phyloP scores from a whole-genome alignment of 2,888 invertebrate genomes.

The Drosophila tanythrix region DNA sequence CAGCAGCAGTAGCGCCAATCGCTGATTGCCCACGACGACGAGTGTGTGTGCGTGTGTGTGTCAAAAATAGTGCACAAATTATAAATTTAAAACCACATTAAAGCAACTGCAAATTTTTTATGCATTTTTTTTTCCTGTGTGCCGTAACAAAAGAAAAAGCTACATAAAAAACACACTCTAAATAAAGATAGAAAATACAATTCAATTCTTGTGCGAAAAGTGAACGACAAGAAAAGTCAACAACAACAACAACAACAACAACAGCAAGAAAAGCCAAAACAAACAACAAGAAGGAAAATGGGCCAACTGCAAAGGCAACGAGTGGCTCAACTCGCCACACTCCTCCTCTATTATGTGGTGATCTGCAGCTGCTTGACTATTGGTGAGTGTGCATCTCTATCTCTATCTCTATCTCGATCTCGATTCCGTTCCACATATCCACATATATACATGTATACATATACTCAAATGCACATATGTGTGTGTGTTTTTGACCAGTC shows the following conservation, averaged over 20 bases:
- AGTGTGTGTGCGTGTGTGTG: conserved; percentile 18
- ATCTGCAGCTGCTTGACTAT: conserved; percentile 70
- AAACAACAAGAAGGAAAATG: conserved; percentile 50
- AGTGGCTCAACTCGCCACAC: conserved; percentile 60
- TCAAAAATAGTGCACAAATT: conserved; percentile 45
- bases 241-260: conserved; percentile 31
- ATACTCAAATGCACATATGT: not conserved
- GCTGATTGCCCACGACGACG: conserved; percentile 23
- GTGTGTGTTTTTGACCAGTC: not conserved
- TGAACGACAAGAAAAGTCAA: conserved; percentile 35
- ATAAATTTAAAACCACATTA: conserved; percentile 43
- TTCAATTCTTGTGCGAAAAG: conserved; percentile 45
- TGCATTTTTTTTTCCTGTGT: conserved; percentile 55
- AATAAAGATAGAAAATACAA: conserved; percentile 34
- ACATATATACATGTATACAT: not conserved
- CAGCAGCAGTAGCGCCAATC: conserved; percentile 13
- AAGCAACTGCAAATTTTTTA: conserved; percentile 50
- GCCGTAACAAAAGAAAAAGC: conserved; percentile 18
- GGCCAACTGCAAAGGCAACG: conserved; percentile 66
- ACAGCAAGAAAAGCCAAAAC: conserved; percentile 10
- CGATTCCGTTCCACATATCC: not conserved
- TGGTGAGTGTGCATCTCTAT: conserved; percentile 55
- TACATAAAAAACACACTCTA: conserved; percentile 19
- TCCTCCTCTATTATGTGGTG: conserved; percentile 40
- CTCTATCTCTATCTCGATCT: conserved; percentile 1